Percentiles rank a stretch among this genome's conserved stretches.
These are phyloP conservation scores for Ephestia elutella DNA, from an alignment of 1,140 invertebrate genomes.

Conservation along the genomic window DNA sequence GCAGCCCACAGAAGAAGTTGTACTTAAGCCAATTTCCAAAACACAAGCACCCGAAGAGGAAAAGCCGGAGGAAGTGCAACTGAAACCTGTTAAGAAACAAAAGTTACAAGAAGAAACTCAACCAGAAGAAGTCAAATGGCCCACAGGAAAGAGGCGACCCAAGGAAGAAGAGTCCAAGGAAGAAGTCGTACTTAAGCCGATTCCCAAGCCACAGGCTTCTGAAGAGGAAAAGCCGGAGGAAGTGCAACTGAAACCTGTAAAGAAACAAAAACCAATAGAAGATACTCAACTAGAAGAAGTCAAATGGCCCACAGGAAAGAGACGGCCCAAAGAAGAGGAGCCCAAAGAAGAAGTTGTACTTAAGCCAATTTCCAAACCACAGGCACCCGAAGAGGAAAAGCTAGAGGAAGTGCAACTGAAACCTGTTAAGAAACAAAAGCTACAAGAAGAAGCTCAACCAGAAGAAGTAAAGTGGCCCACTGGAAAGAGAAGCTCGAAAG, in stretches of 20 bases:
- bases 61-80: slow-evolving; percentile 37
- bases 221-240: slow-evolving; percentile 39
- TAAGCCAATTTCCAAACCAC: slow-evolving; percentile 15
- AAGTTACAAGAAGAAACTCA: slow-evolving; percentile 43
- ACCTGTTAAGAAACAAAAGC: slow-evolving; percentile 29
- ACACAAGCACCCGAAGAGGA: slow-evolving; percentile 23
- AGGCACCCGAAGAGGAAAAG: slow-evolving; percentile 28
- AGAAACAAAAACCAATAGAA: slow-evolving; percentile 41
- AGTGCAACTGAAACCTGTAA: slow-evolving; percentile 48
- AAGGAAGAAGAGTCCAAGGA: slow-evolving; percentile 59
- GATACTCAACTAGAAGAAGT: slow-evolving; percentile 48
- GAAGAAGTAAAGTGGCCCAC: slow-evolving; percentile 54
- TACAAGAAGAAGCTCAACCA: slow-evolving; percentile 17
- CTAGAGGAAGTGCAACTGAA: slow-evolving; percentile 35
- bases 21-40: slow-evolving; percentile 59
- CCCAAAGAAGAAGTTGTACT: slow-evolving; percentile 53
- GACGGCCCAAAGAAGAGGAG: slow-evolving; percentile 50
- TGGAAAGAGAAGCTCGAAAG: slow-evolving; percentile 50
- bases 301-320: slow-evolving; percentile 61
- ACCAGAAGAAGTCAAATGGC: slow-evolving; percentile 60
- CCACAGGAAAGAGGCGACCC: slow-evolving; percentile 57
- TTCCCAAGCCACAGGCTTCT: slow-evolving; percentile 37
- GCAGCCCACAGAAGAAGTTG: slow-evolving; percentile 55
- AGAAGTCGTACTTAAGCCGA: slow-evolving; percentile 55
- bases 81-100: slow-evolving; percentile 61